Conservation (phyloP, 2,888 invertebrate species). For the Platynereis dumerilii region DNA sequence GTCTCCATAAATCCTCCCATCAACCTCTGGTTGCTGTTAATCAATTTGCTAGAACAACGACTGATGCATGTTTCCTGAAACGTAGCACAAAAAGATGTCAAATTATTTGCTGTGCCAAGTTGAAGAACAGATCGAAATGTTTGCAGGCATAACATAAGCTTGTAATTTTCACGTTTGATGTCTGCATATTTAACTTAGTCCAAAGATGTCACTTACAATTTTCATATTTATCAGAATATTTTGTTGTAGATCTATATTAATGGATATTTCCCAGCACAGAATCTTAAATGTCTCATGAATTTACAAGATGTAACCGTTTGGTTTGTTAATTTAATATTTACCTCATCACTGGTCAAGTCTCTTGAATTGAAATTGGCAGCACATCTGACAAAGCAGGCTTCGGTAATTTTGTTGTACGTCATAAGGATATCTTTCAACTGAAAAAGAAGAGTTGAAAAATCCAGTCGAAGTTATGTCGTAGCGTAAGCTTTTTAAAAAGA, state of each 20-base stretch:
- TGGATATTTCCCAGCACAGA: no score
- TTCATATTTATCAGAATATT: no score
- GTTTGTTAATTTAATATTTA: conserved; percentile 7
- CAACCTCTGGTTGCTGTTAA: conserved; percentile 25
- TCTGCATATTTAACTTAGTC: no score
- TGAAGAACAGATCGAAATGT: background rate
- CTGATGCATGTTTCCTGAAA: conserved; percentile 23
- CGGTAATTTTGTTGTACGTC: conserved; percentile 28
- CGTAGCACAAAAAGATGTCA: background rate
- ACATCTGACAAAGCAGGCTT: conserved; percentile 25
- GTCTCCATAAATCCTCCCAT: conserved; percentile 28
- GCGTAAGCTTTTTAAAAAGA: no score
- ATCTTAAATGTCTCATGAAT: no score
- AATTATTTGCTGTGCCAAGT: background rate
- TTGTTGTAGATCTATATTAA: no score
- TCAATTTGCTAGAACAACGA: conserved; percentile 22
- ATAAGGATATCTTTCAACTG: conserved; percentile 26
- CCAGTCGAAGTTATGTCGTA: no score
- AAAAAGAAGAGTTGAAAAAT: no score
- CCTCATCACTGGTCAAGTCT: conserved; percentile 16
- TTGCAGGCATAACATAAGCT: background rate
- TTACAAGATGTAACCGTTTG: no score
- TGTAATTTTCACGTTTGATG: background rate
- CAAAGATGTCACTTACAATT: no score
- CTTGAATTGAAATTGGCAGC: conserved; percentile 25